Evolutionary conservation across 2,888 invertebrate genomes (phyloP).

Genomic region (Tetranychus truncatus): DNA sequence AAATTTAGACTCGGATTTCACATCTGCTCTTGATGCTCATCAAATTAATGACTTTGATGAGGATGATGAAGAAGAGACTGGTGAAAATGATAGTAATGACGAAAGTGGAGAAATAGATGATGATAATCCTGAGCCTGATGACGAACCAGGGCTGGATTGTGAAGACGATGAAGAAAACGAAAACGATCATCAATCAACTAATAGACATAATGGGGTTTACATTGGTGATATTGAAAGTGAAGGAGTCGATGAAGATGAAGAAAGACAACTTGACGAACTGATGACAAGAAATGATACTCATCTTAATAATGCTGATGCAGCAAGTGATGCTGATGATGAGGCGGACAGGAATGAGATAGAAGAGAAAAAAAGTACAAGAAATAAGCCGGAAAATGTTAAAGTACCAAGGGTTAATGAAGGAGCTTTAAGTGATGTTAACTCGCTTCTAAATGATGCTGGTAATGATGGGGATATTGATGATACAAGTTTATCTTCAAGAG

Average conservation of each 20-base stretch:
- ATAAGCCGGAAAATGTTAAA: constrained; percentile 43
- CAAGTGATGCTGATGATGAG: constrained; percentile 14
- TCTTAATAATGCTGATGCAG: background rate
- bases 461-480: constrained; percentile 44
- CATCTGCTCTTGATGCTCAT: background rate
- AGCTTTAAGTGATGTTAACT: constrained; percentile 63
- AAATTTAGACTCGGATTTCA: constrained; percentile 29
- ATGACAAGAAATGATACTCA: background rate
- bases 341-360: constrained; percentile 30
- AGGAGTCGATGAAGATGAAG: constrained; percentile 2
- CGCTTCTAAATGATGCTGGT: constrained; percentile 30
- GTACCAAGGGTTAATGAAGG: constrained; percentile 72
- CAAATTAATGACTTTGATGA: background rate
- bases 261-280: background rate
- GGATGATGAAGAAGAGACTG: constrained; percentile 23
- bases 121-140: constrained; percentile 36
- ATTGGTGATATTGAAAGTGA: background rate
- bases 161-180: background rate
- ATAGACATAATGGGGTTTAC: background rate
- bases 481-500: constrained; percentile 61
- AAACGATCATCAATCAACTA: background rate
- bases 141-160: background rate
- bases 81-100: constrained; percentile 30
- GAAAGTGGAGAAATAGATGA: constrained; percentile 38
- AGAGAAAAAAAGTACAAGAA: too few relatives aligned